Percentiles rank a stretch among this genome's conserved stretches.
These are phyloP conservation scores for Grallaria varia DNA, from an alignment of 2,113 vertebrate genomes.

Conservation along the genomic window DNA sequence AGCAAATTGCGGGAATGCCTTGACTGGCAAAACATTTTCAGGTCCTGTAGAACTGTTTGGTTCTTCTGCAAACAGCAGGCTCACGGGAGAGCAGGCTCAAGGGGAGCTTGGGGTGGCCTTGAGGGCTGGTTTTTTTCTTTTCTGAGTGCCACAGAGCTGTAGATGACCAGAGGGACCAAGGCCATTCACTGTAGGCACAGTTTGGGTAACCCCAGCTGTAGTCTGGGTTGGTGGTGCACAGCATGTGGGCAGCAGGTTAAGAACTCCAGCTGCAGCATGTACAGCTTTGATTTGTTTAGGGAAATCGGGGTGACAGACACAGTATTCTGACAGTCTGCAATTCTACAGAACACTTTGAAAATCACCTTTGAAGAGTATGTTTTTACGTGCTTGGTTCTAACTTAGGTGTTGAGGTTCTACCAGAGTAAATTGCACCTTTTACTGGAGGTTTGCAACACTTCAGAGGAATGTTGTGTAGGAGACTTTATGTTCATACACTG, in stretches of 20 bases:
- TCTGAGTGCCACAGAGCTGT: neutral
- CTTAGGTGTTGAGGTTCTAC: neutral
- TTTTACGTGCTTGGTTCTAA: neutral
- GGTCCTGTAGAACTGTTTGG: neutral
- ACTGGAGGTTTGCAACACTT: neutral
- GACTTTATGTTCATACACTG: neutral
- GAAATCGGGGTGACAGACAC: neutral
- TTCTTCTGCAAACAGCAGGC: neutral
- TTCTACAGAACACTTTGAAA: neutral
- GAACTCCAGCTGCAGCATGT: neutral
- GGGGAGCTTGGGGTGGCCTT: neutral
- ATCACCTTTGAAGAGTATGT: neutral
- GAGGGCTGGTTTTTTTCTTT: neutral
- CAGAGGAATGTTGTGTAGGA: neutral
- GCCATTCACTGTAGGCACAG: neutral
- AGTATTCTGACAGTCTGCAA: neutral
- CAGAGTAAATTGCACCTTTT: neutral
- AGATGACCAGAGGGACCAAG: neutral
- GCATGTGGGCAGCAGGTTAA: neutral
- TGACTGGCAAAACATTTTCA: neutral
- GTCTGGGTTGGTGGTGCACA: neutral
- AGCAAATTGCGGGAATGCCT: neutral
- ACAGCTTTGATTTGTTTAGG: neutral
- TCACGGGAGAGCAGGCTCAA: neutral
- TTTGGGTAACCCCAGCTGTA: neutral